Conservation (phyloP, 2,797 vertebrate species). For the Delichon dasypus region DNA sequence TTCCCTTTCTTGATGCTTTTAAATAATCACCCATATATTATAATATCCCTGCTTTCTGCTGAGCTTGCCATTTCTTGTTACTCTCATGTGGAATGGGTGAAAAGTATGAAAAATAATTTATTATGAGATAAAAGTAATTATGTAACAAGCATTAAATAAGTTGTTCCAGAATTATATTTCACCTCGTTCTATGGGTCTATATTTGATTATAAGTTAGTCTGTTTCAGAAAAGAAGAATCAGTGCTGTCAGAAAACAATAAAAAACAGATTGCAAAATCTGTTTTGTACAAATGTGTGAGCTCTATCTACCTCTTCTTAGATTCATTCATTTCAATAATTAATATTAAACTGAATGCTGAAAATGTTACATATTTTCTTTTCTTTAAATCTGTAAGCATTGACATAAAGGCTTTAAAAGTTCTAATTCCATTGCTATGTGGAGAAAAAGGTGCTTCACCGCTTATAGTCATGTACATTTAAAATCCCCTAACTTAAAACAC, state of each 20-base stretch:
- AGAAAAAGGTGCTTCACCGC: background rate
- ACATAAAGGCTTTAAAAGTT: background rate
- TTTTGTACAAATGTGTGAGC: background rate
- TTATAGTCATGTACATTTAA: background rate
- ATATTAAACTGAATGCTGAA: background rate
- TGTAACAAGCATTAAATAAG: background rate
- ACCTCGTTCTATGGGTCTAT: background rate
- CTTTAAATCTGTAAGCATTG: background rate
- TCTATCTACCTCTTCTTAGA: background rate
- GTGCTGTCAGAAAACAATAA: background rate
- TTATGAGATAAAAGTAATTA: background rate
- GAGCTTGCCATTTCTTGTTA: background rate
- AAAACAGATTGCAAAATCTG: background rate
- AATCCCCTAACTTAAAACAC: background rate
- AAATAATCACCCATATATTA: background rate
- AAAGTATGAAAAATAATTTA: slow-evolving; percentile 17
- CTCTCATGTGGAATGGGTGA: background rate
- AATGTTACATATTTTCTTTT: background rate
- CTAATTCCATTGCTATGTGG: background rate
- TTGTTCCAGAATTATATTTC: background rate
- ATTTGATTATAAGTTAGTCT: background rate
- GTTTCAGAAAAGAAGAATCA: background rate
- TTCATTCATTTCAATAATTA: background rate
- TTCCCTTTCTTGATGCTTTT: background rate
- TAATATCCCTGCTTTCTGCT: background rate